phyloP scores from a whole-genome alignment of 2,797 vertebrate species.

The Potorous gilbertii region DNA sequence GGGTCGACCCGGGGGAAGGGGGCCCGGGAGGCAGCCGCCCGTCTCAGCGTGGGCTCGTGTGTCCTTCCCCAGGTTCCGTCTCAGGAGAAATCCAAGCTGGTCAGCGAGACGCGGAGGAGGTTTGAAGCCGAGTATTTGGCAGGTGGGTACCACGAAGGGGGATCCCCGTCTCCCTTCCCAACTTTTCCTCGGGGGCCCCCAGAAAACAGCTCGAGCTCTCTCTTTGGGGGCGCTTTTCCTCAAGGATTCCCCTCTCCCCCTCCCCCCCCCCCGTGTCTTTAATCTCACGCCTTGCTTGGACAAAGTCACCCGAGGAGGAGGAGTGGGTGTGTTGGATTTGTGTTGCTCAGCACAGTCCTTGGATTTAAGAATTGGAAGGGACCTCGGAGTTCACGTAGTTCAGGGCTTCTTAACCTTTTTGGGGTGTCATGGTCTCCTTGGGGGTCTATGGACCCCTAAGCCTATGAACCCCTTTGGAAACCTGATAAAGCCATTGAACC shows the following conservation, averaged over 20 bases:
- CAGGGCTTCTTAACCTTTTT: background rate
- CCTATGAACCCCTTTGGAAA: no score
- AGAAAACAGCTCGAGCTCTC: background rate
- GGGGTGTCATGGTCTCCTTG: background rate
- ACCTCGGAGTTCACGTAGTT: background rate
- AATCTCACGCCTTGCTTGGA: background rate
- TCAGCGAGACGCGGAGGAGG: conserved; percentile 90
- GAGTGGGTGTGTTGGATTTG: background rate
- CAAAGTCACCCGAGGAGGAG: background rate
- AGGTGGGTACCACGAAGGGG: conserved; percentile 84
- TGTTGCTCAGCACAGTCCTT: background rate
- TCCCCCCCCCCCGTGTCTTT: background rate
- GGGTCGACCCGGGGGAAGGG: background rate
- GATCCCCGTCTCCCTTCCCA: background rate
- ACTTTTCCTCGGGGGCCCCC: conserved; percentile 59
- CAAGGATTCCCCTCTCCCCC: background rate
- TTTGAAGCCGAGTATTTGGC: conserved; percentile 92
- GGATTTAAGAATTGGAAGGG: background rate
- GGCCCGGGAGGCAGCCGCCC: fast-evolving
- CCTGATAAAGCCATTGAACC: no score
- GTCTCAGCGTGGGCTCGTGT: conserved; percentile 19
- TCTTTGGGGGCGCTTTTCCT: conserved; percentile 10
- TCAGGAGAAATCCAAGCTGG: conserved; percentile 90
- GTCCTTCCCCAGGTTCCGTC: conserved; percentile 45
- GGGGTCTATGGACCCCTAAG: background rate